phyloP scores from a whole-genome alignment of 2,113 vertebrate species.

The Ictalurus punctatus region DNA sequence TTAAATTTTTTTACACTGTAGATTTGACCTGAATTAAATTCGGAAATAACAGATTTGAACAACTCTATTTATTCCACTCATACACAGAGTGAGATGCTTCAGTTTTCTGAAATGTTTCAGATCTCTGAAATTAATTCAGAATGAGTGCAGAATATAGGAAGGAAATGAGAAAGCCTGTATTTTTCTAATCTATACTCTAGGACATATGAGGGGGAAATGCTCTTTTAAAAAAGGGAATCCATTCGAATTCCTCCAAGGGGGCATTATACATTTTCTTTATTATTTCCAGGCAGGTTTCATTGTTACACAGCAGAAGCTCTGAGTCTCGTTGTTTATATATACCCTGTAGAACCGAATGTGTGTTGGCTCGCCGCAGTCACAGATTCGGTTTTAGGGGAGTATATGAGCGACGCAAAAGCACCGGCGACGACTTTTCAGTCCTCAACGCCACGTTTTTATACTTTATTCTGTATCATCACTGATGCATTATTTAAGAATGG shows the following conservation, averaged over 20 bases:
- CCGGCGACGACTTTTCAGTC: conserved; percentile 63
- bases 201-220: not conserved
- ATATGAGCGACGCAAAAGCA: conserved; percentile 99
- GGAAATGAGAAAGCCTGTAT: not conserved
- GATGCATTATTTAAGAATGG: not conserved
- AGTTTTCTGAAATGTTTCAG: not conserved
- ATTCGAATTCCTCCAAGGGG: not conserved
- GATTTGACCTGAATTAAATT: not conserved
- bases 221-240: not conserved
- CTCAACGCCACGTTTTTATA: not conserved
- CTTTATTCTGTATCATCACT: not conserved
- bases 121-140: not conserved
- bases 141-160: not conserved
- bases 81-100: not conserved
- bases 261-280: not conserved
- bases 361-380: conserved; percentile 88
- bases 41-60: not conserved
- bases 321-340: conserved; percentile 75
- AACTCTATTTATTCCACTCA: too few species aligned
- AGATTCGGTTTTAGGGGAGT: conserved; percentile 99
- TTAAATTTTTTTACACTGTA: not conserved
- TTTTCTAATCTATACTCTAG: not conserved
- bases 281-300: not conserved
- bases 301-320: not conserved
- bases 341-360: conserved; percentile 93